phyloP scores from a whole-genome alignment of 2,797 vertebrate genomes.

The Pipistrellus pipistrellus region DNA sequence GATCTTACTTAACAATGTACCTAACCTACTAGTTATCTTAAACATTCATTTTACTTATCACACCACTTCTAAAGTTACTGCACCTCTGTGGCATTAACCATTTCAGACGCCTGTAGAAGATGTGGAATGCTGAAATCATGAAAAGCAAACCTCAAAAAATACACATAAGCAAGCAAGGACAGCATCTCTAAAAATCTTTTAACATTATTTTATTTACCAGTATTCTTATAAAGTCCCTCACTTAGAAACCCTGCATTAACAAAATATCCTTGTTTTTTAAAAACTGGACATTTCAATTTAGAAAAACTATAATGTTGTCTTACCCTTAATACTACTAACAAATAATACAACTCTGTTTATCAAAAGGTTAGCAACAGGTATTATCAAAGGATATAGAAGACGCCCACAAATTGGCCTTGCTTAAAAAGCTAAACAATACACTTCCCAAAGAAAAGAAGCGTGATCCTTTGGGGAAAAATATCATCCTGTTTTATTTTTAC shows the following conservation, averaged over 20 bases:
- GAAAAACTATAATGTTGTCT: constrained; percentile 10
- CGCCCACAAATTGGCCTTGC: background rate
- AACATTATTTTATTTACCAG: constrained; percentile 13
- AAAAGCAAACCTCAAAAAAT: background rate
- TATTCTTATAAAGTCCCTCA: background rate
- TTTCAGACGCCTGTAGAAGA: background rate
- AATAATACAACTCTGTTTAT: constrained; percentile 6
- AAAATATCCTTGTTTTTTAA: background rate
- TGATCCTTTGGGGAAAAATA: background rate
- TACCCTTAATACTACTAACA: background rate
- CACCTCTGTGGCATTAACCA: background rate
- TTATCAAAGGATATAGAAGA: constrained; percentile 28
- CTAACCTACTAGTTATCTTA: background rate
- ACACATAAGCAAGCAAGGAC: background rate
- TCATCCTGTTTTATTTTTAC: constrained; percentile 45
- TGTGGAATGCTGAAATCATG: background rate
- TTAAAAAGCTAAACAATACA: background rate
- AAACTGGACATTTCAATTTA: constrained; percentile 6
- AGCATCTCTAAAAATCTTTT: background rate
- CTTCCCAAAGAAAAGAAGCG: background rate
- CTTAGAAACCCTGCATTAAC: background rate
- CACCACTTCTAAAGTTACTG: background rate
- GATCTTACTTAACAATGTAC: background rate
- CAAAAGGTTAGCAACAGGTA: constrained; percentile 34
- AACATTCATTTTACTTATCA: background rate